Conservation (phyloP, 2,888 invertebrate species). For the Aspidapion aeneum region DNA sequence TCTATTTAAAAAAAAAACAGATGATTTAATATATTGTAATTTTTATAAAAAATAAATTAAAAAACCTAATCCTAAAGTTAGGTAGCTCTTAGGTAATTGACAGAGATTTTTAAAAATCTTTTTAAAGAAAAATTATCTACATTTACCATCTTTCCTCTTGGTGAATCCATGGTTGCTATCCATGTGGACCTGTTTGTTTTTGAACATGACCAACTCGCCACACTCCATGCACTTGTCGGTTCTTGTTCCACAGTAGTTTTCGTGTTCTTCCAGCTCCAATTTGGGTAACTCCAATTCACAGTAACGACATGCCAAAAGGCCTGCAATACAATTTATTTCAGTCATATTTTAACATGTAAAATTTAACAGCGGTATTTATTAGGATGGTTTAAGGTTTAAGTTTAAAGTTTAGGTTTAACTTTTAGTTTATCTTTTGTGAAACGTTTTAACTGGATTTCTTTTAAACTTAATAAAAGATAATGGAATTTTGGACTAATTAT, state of each 20-base stretch:
- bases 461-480: no score
- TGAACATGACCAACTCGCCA: slow-evolving; percentile 65
- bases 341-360: no score
- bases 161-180: slow-evolving; percentile 66
- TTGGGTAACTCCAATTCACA: slow-evolving; percentile 65
- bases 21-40: background rate
- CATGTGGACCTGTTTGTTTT: slow-evolving; percentile 60
- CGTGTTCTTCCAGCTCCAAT: slow-evolving; percentile 58
- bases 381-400: no score
- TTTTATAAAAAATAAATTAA: background rate
- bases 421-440: no score
- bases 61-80: background rate
- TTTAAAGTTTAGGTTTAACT: no score
- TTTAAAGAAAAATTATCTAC: background rate
- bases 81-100: no score
- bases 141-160: slow-evolving; percentile 57
- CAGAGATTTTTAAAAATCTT: no score
- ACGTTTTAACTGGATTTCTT: no score
- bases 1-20: slow-evolving; percentile 38
- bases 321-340: slow-evolving; percentile 19
- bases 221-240: slow-evolving; percentile 68
- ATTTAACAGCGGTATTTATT: no score
- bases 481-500: no score
- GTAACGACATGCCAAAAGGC: slow-evolving; percentile 57
- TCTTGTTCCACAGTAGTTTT: slow-evolving; percentile 67